Conservation (phyloP, 2,888 invertebrate genomes). For the Dynastes tityus region DNA sequence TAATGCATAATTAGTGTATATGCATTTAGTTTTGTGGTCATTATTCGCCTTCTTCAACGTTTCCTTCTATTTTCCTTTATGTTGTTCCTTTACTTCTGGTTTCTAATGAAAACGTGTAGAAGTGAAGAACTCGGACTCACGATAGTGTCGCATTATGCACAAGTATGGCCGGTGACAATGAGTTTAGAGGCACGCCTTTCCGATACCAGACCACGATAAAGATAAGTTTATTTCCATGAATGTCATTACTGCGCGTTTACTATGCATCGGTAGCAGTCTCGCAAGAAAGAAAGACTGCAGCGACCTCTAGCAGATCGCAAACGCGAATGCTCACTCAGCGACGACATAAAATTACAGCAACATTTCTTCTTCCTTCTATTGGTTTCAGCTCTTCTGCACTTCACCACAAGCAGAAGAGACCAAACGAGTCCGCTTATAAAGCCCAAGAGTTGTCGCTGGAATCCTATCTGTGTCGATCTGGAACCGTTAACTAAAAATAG, state of each 20-base stretch:
- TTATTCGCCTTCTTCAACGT: neutral
- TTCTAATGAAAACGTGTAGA: neutral
- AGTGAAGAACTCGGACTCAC: slow-evolving; percentile 9
- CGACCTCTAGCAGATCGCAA: neutral
- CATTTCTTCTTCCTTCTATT: neutral
- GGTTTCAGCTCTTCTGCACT: no score
- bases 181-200: slow-evolving; percentile 67
- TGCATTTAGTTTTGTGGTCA: neutral
- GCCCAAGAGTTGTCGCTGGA: neutral
- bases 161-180: slow-evolving; percentile 69
- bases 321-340: neutral
- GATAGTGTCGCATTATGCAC: slow-evolving; percentile 67
- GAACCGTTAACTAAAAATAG: slow-evolving; percentile 37
- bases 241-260: slow-evolving; percentile 65
- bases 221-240: slow-evolving; percentile 67
- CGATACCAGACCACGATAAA: slow-evolving; percentile 68
- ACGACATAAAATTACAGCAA: slow-evolving; percentile 24
- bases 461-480: slow-evolving; percentile 19
- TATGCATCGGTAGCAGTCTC: slow-evolving; percentile 57
- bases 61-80: neutral
- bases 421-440: no score
- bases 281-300: neutral
- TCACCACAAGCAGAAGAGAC: no score
- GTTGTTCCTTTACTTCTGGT: neutral
- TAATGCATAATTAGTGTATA: neutral